Evolutionary conservation across 2,113 vertebrate species (phyloP).

Genomic region (Enhydra lutris): DNA sequence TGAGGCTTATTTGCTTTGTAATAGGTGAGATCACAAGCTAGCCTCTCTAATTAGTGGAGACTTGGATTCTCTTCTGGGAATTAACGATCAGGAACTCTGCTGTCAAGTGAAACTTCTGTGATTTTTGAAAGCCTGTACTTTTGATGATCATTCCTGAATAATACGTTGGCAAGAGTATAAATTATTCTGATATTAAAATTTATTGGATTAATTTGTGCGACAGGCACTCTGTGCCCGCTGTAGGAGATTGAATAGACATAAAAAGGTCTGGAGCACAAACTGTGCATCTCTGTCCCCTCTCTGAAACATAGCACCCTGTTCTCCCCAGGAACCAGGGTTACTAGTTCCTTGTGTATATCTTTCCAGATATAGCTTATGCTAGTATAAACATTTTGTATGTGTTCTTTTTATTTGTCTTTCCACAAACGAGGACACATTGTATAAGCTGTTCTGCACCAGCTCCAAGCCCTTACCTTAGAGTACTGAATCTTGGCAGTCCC

Average conservation of each 20-base stretch:
- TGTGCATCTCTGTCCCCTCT: neutral
- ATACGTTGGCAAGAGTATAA: neutral
- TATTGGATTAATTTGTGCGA: neutral
- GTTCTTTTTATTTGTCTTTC: conserved; percentile 17
- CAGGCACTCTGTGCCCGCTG: neutral
- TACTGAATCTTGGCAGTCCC: neutral
- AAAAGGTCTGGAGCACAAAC: neutral
- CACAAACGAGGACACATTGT: neutral
- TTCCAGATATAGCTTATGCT: neutral
- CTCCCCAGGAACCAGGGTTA: neutral
- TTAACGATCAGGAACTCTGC: neutral
- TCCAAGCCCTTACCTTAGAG: neutral
- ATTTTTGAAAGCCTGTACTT: neutral
- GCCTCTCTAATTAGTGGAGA: neutral
- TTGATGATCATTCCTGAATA: neutral
- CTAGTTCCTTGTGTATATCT: neutral
- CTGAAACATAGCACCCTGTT: neutral
- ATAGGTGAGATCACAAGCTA: conserved; percentile 34
- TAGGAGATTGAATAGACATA: neutral
- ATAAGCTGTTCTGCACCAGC: neutral
- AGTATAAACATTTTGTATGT: neutral
- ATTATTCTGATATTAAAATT: neutral
- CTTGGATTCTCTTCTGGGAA: conserved; percentile 21
- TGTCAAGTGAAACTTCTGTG: neutral
- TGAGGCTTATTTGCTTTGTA: conserved; percentile 53